These are phyloP conservation scores for Lagenorhynchus albirostris DNA, from an alignment of 2,113 vertebrate genomes.

Conservation along the genomic window DNA sequence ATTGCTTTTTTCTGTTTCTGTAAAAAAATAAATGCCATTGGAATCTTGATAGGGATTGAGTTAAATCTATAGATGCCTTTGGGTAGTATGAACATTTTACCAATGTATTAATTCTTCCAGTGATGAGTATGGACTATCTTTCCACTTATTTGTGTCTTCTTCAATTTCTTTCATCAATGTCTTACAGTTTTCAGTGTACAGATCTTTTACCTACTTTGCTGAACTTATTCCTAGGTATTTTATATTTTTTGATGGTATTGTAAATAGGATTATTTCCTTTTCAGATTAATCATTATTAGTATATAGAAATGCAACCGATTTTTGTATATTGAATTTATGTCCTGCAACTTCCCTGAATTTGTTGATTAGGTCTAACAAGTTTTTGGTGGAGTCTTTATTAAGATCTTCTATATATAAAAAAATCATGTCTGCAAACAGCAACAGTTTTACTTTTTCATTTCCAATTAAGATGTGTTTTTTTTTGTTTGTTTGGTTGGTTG, in stretches of 20 bases:
- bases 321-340: not conserved
- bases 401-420: not conserved
- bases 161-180: not conserved
- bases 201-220: not conserved
- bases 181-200: not conserved
- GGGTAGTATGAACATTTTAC: not conserved
- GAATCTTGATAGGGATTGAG: not conserved
- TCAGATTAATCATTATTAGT: not conserved
- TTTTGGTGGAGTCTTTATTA: not conserved
- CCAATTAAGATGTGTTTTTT: not conserved
- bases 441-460: not conserved
- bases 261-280: not conserved
- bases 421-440: not conserved
- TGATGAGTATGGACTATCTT: not conserved
- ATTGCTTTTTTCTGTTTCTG: not conserved
- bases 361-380: not conserved
- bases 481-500: not conserved
- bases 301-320: not conserved
- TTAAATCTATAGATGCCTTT: not conserved
- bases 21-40: not conserved
- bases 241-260: not conserved
- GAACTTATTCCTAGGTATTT: not conserved
- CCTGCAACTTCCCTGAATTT: not conserved
- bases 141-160: not conserved
- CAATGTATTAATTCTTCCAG: not conserved